phyloP scores from a whole-genome alignment of 2,888 invertebrate genomes.

The Cecidostiba fungosa region DNA sequence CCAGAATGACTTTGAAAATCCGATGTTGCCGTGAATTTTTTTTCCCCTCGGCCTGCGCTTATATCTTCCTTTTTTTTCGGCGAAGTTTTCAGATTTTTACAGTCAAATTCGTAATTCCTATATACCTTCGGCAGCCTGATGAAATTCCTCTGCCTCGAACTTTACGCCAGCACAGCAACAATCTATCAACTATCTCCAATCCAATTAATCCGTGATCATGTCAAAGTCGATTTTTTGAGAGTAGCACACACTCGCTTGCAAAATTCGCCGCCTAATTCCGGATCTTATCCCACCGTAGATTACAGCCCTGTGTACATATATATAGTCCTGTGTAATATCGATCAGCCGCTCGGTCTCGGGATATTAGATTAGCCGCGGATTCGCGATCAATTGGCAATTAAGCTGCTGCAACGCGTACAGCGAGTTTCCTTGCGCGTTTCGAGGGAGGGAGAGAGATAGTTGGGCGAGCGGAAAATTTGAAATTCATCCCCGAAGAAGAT shows the following conservation, averaged over 20 bases:
- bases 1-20: slow-evolving; percentile 47
- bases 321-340: slow-evolving; percentile 58
- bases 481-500: slow-evolving; percentile 60
- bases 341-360: slow-evolving; percentile 53
- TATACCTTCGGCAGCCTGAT: neutral
- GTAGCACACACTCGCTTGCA: neutral
- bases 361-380: slow-evolving; percentile 64
- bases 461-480: slow-evolving; percentile 70
- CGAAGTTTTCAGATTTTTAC: neutral
- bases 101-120: neutral
- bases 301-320: neutral
- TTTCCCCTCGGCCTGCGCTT: neutral
- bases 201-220: neutral
- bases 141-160: neutral
- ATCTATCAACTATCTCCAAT: neutral
- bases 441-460: slow-evolving; percentile 6
- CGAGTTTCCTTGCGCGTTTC: slow-evolving; percentile 21
- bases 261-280: neutral
- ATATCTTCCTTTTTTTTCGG: neutral
- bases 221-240: slow-evolving; percentile 17
- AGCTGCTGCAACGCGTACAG: slow-evolving; percentile 61
- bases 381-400: slow-evolving; percentile 75
- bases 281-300: neutral
- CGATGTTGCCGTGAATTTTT: neutral
- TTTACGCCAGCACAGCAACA: neutral